Evolutionary conservation across 2,888 invertebrate species (phyloP), one percentile per base, ranked within the genome.

Genomic region (Kryphioiulus occultus): DNA sequence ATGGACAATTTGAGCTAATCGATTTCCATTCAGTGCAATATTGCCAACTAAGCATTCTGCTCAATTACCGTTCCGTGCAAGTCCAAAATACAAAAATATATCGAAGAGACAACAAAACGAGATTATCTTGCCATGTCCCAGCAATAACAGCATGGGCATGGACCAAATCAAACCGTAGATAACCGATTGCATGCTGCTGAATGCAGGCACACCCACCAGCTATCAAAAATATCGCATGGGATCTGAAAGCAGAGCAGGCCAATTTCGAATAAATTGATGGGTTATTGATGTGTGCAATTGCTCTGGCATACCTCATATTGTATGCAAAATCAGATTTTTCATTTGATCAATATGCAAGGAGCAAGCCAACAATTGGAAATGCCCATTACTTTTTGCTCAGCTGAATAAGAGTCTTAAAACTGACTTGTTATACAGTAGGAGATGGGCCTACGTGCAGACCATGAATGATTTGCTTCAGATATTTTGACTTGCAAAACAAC

Each of bases 401-500:
- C 53, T n/a, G 53, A 53, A 53, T 53, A 53, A 4, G 44, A n/a
- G 53, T 4, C 53, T 53, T 53, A 53, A 53, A 53, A 53, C 7
- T n/a, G 53, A n/a, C n/a, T 53, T 53, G 5, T 19, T 9, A 53
- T 53, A 53, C 15, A n/a, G 3, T 4, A 44, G 1, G 2, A 35
- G 3, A 35, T 7, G 7, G 3, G 7, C 35, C 3, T 35, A 35
- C 35, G 7, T 35, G 35, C 47, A 47, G n/a, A n/a, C 7, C 53
- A n/a, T 53, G 53, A 53, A 53, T 53, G n/a, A 53, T 53, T 53
- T 53, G n/a, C n/a, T 53, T 53, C 53, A 53, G 53, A 53, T 53
- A n/a, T 53, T 53, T 19, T n/a, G 53, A n/a, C n/a, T 53, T 53
- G 19, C n/a, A 53, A 53, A 53, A 53, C 53, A 53, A 53, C 53